Base-by-base conservation (phyloP, 2,797 vertebrate species). In the Rachycentron canadum region DNA sequence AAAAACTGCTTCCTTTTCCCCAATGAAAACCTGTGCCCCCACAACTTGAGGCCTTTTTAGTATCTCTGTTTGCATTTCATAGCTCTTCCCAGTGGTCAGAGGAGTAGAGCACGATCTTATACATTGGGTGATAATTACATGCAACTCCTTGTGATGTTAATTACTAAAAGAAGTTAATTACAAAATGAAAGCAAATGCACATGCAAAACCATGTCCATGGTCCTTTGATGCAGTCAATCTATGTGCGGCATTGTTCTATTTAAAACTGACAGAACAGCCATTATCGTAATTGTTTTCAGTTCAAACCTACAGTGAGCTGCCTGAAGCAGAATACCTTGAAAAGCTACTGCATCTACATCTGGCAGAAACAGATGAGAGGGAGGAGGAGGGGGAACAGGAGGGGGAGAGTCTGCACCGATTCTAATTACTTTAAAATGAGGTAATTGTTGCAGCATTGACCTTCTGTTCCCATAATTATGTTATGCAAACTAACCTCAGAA, bases 351-450 rank as follows among this genome's bases (percentile, higher is more conserved):
- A 45, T 55, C 59, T 52, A 65, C 76, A 83, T 87, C 75, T 85
- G 66, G 70, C 45, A 65, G 52, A 52, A 47, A 50, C 25, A 73
- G 68, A 78, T 14, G 82, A 47, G 38, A n/a, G 14, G 26, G 56
- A 30, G 32, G 6, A 23, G 55, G 16, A 34, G 41, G 40, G 12
- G 59, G 40, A 21, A 7, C 70, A 50, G 32, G 25, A 19, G 47
- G 21, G 21, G 41, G 50, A 26, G 52, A 34, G 32, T 83, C 64
- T 41, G 68, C 55, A 26, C 38, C 8, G 52, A 73, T 84, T 64
- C 43, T 89, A 90, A 92, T 92, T 89, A 76, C 83, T 88, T 85
- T 76, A 58, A 73, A 87, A 85, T 84, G 52, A 88, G 80, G 72
- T 86, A 85, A 90, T 86, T 89, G 81, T 75, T 73, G 56, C 78